phyloP scores from a whole-genome alignment of 2,797 vertebrate genomes.

The Micrastur ruficollis region DNA sequence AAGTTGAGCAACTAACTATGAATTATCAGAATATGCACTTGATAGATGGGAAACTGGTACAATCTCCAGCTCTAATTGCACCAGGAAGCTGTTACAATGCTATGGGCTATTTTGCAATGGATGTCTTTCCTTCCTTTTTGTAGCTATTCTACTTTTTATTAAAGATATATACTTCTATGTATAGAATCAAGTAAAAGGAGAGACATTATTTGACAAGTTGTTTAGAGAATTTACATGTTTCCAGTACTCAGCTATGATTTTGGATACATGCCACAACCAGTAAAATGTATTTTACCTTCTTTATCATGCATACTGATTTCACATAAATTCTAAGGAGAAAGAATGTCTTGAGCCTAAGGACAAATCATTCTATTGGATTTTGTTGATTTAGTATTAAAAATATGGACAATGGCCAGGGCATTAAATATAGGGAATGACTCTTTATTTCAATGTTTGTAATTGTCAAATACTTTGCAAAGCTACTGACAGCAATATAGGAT shows the following conservation, averaged over 20 bases:
- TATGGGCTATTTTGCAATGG: not conserved
- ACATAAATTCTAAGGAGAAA: not conserved
- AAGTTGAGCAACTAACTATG: not conserved
- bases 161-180: not conserved
- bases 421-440: not conserved
- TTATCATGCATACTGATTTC: not conserved
- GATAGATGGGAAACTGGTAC: not conserved
- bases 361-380: not conserved
- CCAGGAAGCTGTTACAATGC: not conserved
- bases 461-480: not conserved
- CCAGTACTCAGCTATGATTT: not conserved
- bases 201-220: not conserved
- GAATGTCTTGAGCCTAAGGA: not conserved
- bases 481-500: not conserved
- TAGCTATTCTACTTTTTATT: not conserved
- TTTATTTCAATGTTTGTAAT: not conserved
- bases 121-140: not conserved
- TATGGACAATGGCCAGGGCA: not conserved
- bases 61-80: not conserved
- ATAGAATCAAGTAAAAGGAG: not conserved
- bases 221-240: not conserved
- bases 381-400: not conserved
- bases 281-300: not conserved
- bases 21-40: not conserved
- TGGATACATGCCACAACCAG: not conserved